Percentiles rank a stretch among this genome's conserved stretches.
Evolutionary conservation across 2,888 invertebrate species (phyloP).

Genomic region (Macrosoma leucophasiata): DNA sequence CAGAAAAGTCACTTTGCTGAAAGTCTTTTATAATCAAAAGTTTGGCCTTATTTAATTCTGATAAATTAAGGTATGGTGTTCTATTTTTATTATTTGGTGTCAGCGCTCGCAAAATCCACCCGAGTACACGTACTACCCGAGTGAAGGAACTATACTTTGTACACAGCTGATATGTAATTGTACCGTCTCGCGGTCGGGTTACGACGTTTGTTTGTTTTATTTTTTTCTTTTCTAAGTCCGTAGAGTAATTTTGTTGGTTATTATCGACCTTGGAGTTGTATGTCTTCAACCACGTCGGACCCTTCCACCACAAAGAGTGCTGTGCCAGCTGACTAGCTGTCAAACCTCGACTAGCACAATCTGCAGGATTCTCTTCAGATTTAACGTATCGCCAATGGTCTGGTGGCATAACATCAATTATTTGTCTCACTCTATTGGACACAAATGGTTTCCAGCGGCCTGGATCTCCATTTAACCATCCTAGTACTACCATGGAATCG

Average conservation of each 20-base stretch:
- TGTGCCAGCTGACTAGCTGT: conserved; percentile 1
- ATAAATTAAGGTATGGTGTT: conserved; percentile 7
- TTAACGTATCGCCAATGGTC: background rate
- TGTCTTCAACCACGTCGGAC: background rate
- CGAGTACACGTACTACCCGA: background rate
- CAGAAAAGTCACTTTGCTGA: conserved; percentile 8
- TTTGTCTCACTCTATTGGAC: conserved; percentile 14
- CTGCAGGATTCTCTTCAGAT: background rate
- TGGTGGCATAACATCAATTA: background rate
- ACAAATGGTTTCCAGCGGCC: conserved; percentile 22
- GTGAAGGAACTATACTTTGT: background rate
- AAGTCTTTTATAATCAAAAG: conserved; percentile 9
- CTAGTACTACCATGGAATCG: conserved; percentile 8
- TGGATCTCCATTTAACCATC: conserved; percentile 12
- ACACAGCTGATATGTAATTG: background rate
- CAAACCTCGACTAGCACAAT: background rate
- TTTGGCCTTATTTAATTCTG: conserved; percentile 13
- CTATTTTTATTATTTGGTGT: background rate
- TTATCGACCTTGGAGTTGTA: background rate
- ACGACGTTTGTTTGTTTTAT: background rate
- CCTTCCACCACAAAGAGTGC: conserved; percentile 2
- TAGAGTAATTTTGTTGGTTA: background rate
- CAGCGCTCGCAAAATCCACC: background rate
- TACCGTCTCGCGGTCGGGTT: background rate
- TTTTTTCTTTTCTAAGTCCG: background rate